Percentiles rank a stretch among this genome's conserved stretches.
Conservation (phyloP, 2,113 vertebrate species). For the Columba janthina region DNA sequence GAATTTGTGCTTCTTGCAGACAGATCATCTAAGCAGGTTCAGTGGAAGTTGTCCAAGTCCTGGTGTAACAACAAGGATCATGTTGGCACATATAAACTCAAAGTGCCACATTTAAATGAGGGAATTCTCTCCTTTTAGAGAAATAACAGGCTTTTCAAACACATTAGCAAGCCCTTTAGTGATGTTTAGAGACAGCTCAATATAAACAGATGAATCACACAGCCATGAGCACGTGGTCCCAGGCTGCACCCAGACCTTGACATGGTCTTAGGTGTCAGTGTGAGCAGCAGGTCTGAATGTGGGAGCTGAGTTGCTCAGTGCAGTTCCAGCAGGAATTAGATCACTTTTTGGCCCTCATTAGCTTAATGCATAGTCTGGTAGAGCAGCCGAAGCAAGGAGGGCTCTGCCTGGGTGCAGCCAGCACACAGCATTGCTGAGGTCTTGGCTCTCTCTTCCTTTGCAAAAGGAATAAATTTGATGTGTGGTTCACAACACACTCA, state of each 20-base stretch:
- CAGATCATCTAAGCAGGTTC: neutral
- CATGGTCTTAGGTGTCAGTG: neutral
- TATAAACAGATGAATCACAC: neutral
- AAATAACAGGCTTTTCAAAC: neutral
- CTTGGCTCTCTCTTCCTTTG: neutral
- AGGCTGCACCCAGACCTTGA: neutral
- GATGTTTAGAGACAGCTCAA: neutral
- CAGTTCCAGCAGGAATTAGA: neutral
- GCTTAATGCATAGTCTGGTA: neutral
- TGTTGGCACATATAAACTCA: neutral
- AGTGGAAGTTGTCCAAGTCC: neutral
- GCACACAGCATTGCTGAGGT: fast-evolving
- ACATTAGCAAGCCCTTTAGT: neutral
- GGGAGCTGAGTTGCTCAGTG: neutral
- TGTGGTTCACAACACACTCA: neutral
- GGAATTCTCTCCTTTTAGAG: neutral
- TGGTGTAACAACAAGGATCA: neutral
- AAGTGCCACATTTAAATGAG: neutral
- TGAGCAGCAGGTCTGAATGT: neutral
- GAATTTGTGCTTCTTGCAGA: neutral
- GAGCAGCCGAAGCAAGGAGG: neutral
- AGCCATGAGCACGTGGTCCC: neutral
- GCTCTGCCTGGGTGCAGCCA: neutral
- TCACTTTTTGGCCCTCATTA: neutral
- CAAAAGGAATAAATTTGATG: neutral